Percentiles rank a stretch among this genome's conserved stretches.
Conservation (phyloP, 2,113 vertebrate genomes). For the human (Homo sapiens) region GRCh38 chr11:36349501-36350000, state of each 20-base stretch:
- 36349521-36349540: constrained; percentile 62
- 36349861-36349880: neutral
- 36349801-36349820: neutral
- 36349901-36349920: neutral
- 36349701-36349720: neutral
- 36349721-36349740: neutral
- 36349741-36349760: neutral
- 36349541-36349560: constrained; percentile 39
- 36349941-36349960: neutral
- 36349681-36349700: neutral
- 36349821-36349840: neutral
- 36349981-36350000: no score
- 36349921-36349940: neutral
- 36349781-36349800: rapidly evolving
- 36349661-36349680: neutral
- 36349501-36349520: constrained; percentile 32
- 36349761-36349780: neutral
- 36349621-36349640: rapidly evolving
- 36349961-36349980: neutral
- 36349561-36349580: constrained; percentile 13
- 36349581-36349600: neutral
- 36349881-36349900: neutral
- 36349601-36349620: neutral
- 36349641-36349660: neutral
- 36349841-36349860: neutral